phyloP scores from a whole-genome alignment of 2,113 vertebrate species.

The Daphoenositta chrysoptera region DNA sequence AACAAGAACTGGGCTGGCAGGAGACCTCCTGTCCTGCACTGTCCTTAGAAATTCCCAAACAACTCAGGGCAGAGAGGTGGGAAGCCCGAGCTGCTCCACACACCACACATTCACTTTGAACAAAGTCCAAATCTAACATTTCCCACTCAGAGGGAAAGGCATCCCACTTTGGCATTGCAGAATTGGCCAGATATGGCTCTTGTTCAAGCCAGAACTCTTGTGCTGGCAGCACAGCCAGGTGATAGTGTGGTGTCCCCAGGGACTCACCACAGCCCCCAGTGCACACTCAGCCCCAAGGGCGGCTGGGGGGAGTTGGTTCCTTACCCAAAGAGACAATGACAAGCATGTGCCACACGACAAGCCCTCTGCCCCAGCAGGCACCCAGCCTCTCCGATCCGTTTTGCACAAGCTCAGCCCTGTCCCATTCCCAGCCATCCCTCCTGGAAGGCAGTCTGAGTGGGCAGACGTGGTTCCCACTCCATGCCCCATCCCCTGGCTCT shows the following conservation, averaged over 20 bases:
- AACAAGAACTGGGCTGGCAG: not conserved
- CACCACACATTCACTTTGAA: not conserved
- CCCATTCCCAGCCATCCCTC: not conserved
- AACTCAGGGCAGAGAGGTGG: not conserved
- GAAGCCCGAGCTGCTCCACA: fast-evolving
- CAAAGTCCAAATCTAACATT: not conserved
- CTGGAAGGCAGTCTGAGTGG: not conserved
- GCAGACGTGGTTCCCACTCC: fast-evolving
- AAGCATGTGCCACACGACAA: fast-evolving
- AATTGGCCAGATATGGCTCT: not conserved
- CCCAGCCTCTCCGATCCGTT: fast-evolving
- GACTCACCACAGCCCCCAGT: not conserved
- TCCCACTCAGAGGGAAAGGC: not conserved
- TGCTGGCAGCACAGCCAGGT: fast-evolving
- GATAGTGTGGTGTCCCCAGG: fast-evolving
- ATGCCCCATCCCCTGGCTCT: not conserved
- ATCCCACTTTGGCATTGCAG: not conserved
- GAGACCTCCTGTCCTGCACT: not conserved
- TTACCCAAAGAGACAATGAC: not conserved
- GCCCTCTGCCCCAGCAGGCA: not conserved
- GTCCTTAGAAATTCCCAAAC: not conserved
- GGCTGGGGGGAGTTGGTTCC: not conserved
- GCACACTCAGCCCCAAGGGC: not conserved
- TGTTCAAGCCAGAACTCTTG: not conserved
- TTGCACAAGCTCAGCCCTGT: not conserved